A percentile compares a stretch with the other conserved stretches of the same genome.
Evolutionary conservation across 1,140 invertebrate species (phyloP).

Genomic region (Dreissena polymorpha): DNA sequence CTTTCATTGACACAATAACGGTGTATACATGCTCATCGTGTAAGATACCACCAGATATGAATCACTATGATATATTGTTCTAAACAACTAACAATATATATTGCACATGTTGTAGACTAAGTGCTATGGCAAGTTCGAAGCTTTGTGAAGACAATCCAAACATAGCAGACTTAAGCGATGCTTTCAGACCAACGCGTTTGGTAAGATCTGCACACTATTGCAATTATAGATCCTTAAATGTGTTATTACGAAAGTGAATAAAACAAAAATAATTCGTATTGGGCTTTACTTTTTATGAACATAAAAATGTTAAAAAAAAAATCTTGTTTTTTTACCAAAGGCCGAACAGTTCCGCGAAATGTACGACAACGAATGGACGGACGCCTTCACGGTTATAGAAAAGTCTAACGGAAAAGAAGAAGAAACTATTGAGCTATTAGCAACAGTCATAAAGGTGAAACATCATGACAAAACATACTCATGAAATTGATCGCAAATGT

Average conservation of each 20-base stretch:
- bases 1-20: neutral
- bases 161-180: slow-evolving; percentile 54
- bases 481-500: neutral
- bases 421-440: slow-evolving; percentile 21
- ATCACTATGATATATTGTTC: neutral
- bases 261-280: too few species aligned
- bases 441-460: slow-evolving; percentile 24
- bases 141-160: slow-evolving; percentile 41
- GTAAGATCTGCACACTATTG: too few species aligned
- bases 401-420: slow-evolving; percentile 22
- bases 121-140: slow-evolving; percentile 36
- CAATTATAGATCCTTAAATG: too few species aligned
- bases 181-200: slow-evolving; percentile 45
- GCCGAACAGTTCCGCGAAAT: slow-evolving; percentile 42
- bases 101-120: slow-evolving; percentile 23
- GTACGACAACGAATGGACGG: slow-evolving; percentile 56
- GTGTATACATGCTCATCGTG: neutral
- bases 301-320: too few species aligned
- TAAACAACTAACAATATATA: neutral
- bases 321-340: too few species aligned
- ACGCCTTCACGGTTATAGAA: slow-evolving; percentile 27
- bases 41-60: neutral
- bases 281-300: too few species aligned
- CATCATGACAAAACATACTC: neutral
- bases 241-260: too few species aligned